Conservation (phyloP, 1,140 invertebrate genomes). For the Brachionus calyciflorus region DNA sequence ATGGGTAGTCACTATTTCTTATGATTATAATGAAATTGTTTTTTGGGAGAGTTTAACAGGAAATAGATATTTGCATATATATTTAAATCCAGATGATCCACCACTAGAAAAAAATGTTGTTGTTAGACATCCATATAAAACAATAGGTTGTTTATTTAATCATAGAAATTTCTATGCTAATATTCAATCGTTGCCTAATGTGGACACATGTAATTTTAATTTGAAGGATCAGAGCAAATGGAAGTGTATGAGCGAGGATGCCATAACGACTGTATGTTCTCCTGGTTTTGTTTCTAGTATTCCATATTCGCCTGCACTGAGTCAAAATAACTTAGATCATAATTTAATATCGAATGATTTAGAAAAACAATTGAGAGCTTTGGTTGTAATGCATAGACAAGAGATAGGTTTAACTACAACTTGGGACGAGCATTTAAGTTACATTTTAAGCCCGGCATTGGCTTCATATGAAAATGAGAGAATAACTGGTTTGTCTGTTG, state of each 20-base stretch:
- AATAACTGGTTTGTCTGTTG: conserved; percentile 54
- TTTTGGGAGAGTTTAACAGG: conserved; percentile 61
- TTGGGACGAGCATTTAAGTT: conserved; percentile 60
- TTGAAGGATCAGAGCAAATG: conserved; percentile 57
- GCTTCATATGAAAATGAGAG: conserved; percentile 60
- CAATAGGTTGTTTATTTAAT: conserved; percentile 62
- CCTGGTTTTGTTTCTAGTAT: conserved; percentile 51
- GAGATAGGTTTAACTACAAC: conserved; percentile 56
- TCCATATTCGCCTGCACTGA: conserved; percentile 54
- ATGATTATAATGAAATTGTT: conserved; percentile 50
- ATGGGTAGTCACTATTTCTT: conserved; percentile 51
- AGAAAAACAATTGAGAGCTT: conserved; percentile 55
- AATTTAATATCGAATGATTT: conserved; percentile 56
- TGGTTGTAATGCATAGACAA: conserved; percentile 49
- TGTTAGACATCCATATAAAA: conserved; percentile 58
- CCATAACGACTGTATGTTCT: conserved; percentile 56
- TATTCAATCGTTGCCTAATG: conserved; percentile 57
- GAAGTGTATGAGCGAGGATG: conserved; percentile 61
- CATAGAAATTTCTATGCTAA: conserved; percentile 61
- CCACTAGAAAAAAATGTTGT: conserved; percentile 53
- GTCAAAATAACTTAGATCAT: conserved; percentile 50
- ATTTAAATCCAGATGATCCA: conserved; percentile 56
- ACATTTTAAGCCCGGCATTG: conserved; percentile 59
- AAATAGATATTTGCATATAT: conserved; percentile 57
- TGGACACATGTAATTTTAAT: conserved; percentile 58